These are phyloP conservation scores for Danaus plexippus DNA, from an alignment of 1,140 invertebrate genomes.

Conservation along the genomic window DNA sequence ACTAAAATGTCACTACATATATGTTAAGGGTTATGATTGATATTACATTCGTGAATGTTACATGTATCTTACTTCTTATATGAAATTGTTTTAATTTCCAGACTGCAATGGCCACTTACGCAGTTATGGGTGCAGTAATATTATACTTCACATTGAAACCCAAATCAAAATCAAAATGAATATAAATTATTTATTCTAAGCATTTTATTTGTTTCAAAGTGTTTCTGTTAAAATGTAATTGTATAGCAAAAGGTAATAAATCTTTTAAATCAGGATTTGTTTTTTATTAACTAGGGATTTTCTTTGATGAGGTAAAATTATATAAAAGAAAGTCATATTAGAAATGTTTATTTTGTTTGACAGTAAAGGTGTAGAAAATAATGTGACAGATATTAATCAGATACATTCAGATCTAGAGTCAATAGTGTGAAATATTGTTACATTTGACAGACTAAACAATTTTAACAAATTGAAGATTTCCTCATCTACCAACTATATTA, in stretches of 20 bases:
- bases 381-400: constrained; percentile 6
- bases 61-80: not conserved
- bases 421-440: constrained; percentile 3
- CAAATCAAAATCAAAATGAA: constrained; percentile 71
- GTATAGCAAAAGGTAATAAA: constrained; percentile 34
- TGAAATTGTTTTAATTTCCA: constrained; percentile 49
- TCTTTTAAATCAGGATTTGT: constrained; percentile 34
- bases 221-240: constrained; percentile 37
- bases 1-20: no score
- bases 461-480: not conserved
- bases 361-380: constrained; percentile 9
- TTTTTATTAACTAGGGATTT: constrained; percentile 2
- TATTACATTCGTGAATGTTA: not conserved
- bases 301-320: not conserved
- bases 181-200: constrained; percentile 18
- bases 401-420: constrained; percentile 4
- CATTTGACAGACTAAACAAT: constrained; percentile 4
- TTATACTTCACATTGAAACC: constrained; percentile 75
- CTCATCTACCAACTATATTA: not conserved
- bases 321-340: constrained; percentile 1
- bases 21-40: not conserved
- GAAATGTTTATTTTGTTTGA: constrained; percentile 5
- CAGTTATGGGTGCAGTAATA: constrained; percentile 72
- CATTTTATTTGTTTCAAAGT: constrained; percentile 24
- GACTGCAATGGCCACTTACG: constrained; percentile 77